phyloP scores from a whole-genome alignment of 2,113 vertebrate species.

The Hippocampus comes region DNA sequence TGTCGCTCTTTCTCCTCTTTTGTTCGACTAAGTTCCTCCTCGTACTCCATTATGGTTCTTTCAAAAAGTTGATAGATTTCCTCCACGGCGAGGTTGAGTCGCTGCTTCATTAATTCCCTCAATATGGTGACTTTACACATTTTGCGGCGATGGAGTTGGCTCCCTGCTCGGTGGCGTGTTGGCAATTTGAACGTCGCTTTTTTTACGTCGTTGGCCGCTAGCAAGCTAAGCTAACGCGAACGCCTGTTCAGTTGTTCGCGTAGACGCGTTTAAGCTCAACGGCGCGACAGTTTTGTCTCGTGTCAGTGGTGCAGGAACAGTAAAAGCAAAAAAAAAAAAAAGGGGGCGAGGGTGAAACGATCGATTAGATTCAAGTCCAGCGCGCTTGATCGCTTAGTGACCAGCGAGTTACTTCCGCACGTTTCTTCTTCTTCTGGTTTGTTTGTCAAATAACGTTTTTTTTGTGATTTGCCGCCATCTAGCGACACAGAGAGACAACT shows the following conservation, averaged over 20 bases:
- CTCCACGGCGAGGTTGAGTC: neutral
- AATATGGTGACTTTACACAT: conserved; percentile 6
- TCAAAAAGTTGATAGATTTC: conserved; percentile 7
- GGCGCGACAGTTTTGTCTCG: neutral
- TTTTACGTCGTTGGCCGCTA: neutral
- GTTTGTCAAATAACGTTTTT: neutral
- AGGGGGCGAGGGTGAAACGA: neutral
- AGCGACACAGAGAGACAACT: neutral
- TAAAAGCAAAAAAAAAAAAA: no score
- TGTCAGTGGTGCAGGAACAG: neutral
- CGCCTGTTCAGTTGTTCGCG: neutral
- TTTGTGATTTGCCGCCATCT: neutral
- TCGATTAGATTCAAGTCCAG: neutral
- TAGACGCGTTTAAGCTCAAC: neutral
- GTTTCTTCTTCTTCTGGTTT: neutral
- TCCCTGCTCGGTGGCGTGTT: neutral
- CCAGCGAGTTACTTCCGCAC: neutral
- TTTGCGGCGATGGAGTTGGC: neutral
- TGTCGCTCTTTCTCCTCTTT: conserved; percentile 4
- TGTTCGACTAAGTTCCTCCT: conserved; percentile 3
- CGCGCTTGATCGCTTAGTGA: neutral
- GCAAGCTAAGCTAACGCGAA: neutral
- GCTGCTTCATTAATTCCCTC: conserved; percentile 5
- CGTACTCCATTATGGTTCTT: conserved; percentile 4
- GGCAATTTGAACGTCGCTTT: neutral